Evolutionary conservation across 1,140 invertebrate species (phyloP).

Genomic region (Bombus polaris): DNA sequence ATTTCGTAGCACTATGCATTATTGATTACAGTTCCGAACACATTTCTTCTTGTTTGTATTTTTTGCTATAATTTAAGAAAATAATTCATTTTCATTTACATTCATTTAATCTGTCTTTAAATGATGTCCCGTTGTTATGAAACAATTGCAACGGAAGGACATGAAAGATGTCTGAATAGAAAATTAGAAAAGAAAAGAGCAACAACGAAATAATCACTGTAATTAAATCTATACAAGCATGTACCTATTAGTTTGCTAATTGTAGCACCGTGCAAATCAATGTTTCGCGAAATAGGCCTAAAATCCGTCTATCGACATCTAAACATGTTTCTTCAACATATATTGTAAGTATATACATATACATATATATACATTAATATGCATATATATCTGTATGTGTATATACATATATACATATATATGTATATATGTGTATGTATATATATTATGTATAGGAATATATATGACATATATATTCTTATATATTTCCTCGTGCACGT

Average conservation of each 20-base stretch:
- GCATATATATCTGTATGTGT: constrained; percentile 36
- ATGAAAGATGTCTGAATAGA: constrained; percentile 16
- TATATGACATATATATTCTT: constrained; percentile 45
- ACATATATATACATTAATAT: constrained; percentile 38
- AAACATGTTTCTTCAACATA: constrained; percentile 43
- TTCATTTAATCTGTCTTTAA: not conserved
- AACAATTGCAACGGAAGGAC: constrained; percentile 28
- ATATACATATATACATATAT: constrained; percentile 28
- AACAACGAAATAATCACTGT: constrained; percentile 62
- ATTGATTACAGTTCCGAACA: not conserved
- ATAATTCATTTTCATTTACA: not conserved
- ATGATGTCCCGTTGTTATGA: constrained; percentile 19
- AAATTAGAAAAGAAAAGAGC: constrained; percentile 14
- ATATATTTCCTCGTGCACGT: constrained; percentile 58
- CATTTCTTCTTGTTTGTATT: not conserved
- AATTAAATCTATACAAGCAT: constrained; percentile 52
- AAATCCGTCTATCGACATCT: constrained; percentile 48
- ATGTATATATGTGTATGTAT: constrained; percentile 40
- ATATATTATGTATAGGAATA: constrained; percentile 29
- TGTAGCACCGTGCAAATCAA: constrained; percentile 59
- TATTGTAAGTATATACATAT: constrained; percentile 48
- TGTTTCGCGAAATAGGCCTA: constrained; percentile 66
- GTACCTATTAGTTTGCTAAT: constrained; percentile 54
- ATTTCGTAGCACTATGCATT: too few species aligned
- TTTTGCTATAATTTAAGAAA: not conserved